Base-by-base conservation (phyloP, 2,113 vertebrate species). In the Meriones unguiculatus region DNA sequence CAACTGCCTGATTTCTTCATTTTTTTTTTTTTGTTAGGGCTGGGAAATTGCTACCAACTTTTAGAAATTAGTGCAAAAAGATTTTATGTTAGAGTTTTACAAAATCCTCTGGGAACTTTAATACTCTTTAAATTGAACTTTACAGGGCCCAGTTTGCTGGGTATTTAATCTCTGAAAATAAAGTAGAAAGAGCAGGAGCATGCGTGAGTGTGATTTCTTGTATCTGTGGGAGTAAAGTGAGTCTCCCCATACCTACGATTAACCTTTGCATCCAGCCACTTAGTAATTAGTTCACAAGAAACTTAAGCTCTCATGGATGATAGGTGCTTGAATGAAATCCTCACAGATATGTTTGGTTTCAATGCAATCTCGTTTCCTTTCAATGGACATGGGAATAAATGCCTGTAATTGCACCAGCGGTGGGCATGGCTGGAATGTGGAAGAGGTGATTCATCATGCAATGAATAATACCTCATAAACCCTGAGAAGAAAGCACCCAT, bases 71-170 rank as follows among this genome's bases (percentile, higher is more conserved):
- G 35, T 92, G 15, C 11, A 57, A 62, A 87, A 93, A 97, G 87
- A 64, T 50, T 50, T 72, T 93, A 87, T 46, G 12, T 69, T 41
- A 28, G 70, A 62, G 24, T 35, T 59, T 87, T 91, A 80, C 17
- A 88, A 75, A 96, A 87, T 25, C 70, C 57, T 52, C 11, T 78
- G 70, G 28, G 75, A 86, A 94, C 77, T 97, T 78, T 78, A 93
- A 76, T 84, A 73, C 93, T 96, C 92, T 65, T 97, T 93, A 96
- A 95, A 30, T 73, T 69, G 62, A 84, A 46, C 62, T 75, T 87
- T 95, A 73, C 2, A n/a, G 4, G 46, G 35, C 72, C 32, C 75
- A 85, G 38, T 90, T 92, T 82, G 8, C 88, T 32, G 1, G 87
- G 76, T 9, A 80, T 90, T 89, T 78, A 73, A 41, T 69, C 65